A percentile compares a stretch with the other conserved stretches of the same genome.
These are phyloP conservation scores for Paramisgurnus dabryanus DNA, from an alignment of 2,113 vertebrate species.

Conservation along the genomic window DNA sequence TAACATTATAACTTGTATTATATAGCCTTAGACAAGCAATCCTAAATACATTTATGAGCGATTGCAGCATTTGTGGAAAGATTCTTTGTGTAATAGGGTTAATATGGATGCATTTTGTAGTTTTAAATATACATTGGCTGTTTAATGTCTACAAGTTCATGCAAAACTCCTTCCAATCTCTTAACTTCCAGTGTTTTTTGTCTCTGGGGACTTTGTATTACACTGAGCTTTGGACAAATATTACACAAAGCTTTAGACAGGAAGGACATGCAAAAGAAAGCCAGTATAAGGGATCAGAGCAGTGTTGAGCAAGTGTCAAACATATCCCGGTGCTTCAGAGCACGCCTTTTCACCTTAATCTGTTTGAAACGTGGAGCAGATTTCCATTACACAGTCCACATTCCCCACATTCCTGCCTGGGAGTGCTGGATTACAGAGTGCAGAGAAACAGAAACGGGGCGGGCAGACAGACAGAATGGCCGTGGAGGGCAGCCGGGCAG, in stretches of 20 bases:
- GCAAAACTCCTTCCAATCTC: background rate
- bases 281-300: slow-evolving; percentile 12
- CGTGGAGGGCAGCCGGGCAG: background rate
- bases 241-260: background rate
- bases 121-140: no score
- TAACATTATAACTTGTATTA: no score
- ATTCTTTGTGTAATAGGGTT: no score
- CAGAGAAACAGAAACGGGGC: slow-evolving; percentile 57
- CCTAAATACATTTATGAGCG: no score
- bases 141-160: no score
- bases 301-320: slow-evolving; percentile 41
- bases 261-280: background rate
- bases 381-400: slow-evolving; percentile 70
- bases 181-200: background rate
- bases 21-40: no score
- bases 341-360: slow-evolving; percentile 56
- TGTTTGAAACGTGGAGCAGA: slow-evolving; percentile 68
- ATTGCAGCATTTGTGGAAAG: no score
- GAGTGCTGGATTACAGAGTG: slow-evolving; percentile 64
- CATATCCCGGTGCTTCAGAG: background rate
- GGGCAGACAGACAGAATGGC: slow-evolving; percentile 2
- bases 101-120: no score
- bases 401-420: slow-evolving; percentile 71
- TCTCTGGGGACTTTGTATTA: background rate
- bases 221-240: background rate